phyloP scores from a whole-genome alignment of 2,888 invertebrate genomes.

The Nebria brevicollis region DNA sequence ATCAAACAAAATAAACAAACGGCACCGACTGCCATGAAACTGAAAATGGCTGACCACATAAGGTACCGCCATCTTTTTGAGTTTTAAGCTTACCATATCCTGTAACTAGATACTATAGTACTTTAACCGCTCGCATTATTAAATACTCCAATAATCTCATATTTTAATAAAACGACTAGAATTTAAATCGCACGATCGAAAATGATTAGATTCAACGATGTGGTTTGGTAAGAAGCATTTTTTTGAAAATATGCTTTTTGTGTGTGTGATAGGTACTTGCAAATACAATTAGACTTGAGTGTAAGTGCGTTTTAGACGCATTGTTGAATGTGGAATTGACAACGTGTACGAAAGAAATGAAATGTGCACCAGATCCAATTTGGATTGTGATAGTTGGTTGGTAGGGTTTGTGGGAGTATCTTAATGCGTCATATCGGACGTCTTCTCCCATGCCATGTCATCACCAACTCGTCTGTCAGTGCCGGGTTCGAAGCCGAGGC shows the following conservation, averaged over 20 bases:
- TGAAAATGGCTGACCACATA: constrained; percentile 13
- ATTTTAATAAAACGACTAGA: no score
- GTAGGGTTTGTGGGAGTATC: not conserved
- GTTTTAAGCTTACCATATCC: not conserved
- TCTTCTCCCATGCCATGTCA: not conserved
- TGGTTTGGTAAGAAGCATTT: not conserved
- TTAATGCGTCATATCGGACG: not conserved
- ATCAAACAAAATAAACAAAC: constrained; percentile 21
- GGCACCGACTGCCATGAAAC: not conserved
- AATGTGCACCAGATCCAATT: no score
- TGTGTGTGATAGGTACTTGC: no score
- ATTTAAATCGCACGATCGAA: no score
- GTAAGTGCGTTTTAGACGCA: no score
- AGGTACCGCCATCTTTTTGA: constrained; percentile 7
- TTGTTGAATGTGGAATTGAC: no score
- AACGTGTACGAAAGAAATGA: no score
- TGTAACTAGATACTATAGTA: constrained; percentile 4
- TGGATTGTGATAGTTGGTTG: not conserved
- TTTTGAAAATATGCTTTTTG: no score
- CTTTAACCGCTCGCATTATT: not conserved
- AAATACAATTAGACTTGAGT: no score
- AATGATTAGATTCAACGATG: no score
- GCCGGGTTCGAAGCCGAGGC: not conserved
- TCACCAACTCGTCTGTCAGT: not conserved
- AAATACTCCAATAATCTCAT: no score